Evolutionary conservation across 2,888 invertebrate genomes (phyloP), one percentile per base, ranked within the genome.

Genomic region (Bellardia pandia): DNA sequence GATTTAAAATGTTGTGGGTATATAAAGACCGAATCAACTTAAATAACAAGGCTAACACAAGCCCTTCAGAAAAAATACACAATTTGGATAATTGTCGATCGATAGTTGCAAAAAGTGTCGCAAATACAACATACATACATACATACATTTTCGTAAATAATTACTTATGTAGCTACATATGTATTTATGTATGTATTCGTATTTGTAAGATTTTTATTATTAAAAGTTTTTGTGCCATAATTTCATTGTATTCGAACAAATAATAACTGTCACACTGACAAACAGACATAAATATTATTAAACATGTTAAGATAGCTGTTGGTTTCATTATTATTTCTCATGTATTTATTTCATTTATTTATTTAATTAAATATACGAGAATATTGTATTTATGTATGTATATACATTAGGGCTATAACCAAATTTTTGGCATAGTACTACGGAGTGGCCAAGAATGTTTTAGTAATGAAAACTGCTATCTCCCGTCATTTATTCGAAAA

Each of bases 211-310:
- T 68, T 68, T 68, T 58, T 64, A 66, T 64, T 78, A 16, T 56
- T 37, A 68, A 64, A 48, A 30, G 42, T 78, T 9, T 78, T 68
- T 78, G 5, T 58, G 42, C 16, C 68, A 78, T 48, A 66, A 56
- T 77, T 56, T n/a, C 56, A 56, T 66, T 77, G 53, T 56, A 42
- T 40, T 23, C 42, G n/a, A 68, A 77, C 45, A 78, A 58, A 56
- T 45, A 58, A 33, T 16, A 58, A 16, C 56, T 48, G 33, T 58
- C 56, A 68, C 37, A 58, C 33, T 33, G 45, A n/a, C 33, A 58
- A n/a, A 78, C 62, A 40, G n/a, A 42, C 40, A 53, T 37, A 53
- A 16, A 23, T 1, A 23, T 23, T 56, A 77, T 77, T 66, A 45
- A 56, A 30, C 66, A 77, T 77, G 77, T 14, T 64, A 51, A 51